Base-by-base conservation (phyloP, 2,888 invertebrate genomes). In the Rhamphomyia laevipes region DNA sequence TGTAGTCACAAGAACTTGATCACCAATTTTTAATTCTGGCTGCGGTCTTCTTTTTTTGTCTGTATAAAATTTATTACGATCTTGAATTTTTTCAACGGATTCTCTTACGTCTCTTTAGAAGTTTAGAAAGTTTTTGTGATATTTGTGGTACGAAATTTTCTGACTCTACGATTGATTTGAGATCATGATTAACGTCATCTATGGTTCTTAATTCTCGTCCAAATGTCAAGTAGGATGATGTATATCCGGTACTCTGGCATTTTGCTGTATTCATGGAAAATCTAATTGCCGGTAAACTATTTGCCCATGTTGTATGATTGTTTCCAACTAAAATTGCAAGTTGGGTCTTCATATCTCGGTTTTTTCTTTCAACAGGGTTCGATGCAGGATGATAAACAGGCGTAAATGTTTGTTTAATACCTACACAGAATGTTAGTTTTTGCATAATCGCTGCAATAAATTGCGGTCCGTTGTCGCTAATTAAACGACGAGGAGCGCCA, bases 201-300 rank as follows among this genome's bases (percentile, higher is more conserved):
- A 56, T 49, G 1, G 61, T 60, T 37, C 65, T 47, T 2, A 64
- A 27, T 49, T 67, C 63, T 45, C 66, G 41, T 0, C 58, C 67
- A 37, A 62, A 61, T 23, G 61, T 65, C 1, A 66, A 45, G 38
- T 57, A 65, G 1, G 64, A 63, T 2, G 65, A 56, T 1, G 64
- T 53, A 30, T 47, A 53, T 3, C 60, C 58, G 3, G 65, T 65
- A 15, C 56, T 52, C 31, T 55, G 47, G 38, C 58, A 57, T 4
- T 38, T 46, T 0, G 59, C 55, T 0, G 62, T 59, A 44, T 68
- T 69, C 58, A 67, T 62, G 0, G 65, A 63, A 44, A 66, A 69
- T 1, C 66, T 48, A 0, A 67, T 60, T 0, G 58, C 45, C 1
- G 67, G 57, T 4, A 69, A 47, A 3, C 59, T 45, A n/a, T 38